phyloP scores from a whole-genome alignment of 2,888 invertebrate species.

The Caenorhabditis macrosperma region DNA sequence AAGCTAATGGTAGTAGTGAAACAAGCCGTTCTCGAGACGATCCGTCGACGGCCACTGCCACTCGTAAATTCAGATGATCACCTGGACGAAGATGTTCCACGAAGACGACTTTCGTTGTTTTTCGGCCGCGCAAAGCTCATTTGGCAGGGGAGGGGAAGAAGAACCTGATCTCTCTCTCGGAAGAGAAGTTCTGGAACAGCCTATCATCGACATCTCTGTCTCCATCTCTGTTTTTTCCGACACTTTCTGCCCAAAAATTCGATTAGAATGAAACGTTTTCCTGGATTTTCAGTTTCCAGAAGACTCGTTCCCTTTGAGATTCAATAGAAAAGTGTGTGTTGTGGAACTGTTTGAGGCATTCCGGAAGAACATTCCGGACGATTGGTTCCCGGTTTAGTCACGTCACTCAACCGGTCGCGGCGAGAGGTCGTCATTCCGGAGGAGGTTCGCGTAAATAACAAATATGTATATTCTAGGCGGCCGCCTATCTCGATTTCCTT shows the following conservation, averaged over 20 bases:
- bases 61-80: constrained; percentile 1
- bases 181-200: constrained; percentile 29
- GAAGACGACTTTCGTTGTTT: not conserved
- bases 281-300: not conserved
- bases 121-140: not conserved
- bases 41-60: not conserved
- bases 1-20: constrained; percentile 5
- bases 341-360: not conserved
- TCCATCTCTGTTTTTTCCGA: not conserved
- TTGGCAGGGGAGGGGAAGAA: not conserved
- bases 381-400: constrained; percentile 12
- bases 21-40: constrained; percentile 1
- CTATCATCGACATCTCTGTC: constrained; percentile 17
- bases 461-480: constrained; percentile 3
- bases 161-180: constrained; percentile 15
- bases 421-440: constrained; percentile 4
- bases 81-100: not conserved
- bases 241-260: not conserved
- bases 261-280: not conserved
- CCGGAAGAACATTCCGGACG: not conserved
- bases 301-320: no score
- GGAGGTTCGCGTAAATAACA: not conserved
- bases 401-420: constrained; percentile 2
- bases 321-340: not conserved
- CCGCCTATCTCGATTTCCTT: not conserved